A percentile compares a stretch with the other conserved stretches of the same genome.
These are phyloP conservation scores for Struthidea cinerea DNA, from an alignment of 2,113 vertebrate genomes.

Conservation along the genomic window DNA sequence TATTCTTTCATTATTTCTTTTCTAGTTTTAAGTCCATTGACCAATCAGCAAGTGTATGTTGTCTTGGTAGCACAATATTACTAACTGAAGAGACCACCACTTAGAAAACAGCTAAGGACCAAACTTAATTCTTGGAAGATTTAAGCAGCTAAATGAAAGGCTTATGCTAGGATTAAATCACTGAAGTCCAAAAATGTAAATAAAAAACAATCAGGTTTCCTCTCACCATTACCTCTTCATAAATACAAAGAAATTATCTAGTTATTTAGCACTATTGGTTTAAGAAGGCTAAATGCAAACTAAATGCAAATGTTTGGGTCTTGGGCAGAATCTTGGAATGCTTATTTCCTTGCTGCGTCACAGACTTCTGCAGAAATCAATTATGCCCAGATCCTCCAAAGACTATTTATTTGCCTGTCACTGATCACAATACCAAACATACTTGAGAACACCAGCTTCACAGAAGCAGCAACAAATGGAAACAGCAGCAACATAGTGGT, in stretches of 20 bases:
- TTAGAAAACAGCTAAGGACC: background rate
- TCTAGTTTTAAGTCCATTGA: background rate
- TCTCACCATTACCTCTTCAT: background rate
- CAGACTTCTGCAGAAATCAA: background rate
- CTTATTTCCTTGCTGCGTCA: background rate
- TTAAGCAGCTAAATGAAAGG: background rate
- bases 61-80: background rate
- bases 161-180: background rate
- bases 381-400: background rate
- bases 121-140: background rate
- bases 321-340: background rate
- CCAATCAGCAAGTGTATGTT: background rate
- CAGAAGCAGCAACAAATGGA: background rate
- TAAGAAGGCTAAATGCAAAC: background rate
- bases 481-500: background rate
- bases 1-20: background rate
- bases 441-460: background rate
- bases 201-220: background rate
- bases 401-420: background rate
- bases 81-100: background rate
- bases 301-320: rapidly evolving
- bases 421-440: background rate
- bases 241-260: background rate
- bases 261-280: background rate
- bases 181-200: background rate